Evolutionary conservation across 2,888 invertebrate species (phyloP).

Genomic region (Drosophila formosana): DNA sequence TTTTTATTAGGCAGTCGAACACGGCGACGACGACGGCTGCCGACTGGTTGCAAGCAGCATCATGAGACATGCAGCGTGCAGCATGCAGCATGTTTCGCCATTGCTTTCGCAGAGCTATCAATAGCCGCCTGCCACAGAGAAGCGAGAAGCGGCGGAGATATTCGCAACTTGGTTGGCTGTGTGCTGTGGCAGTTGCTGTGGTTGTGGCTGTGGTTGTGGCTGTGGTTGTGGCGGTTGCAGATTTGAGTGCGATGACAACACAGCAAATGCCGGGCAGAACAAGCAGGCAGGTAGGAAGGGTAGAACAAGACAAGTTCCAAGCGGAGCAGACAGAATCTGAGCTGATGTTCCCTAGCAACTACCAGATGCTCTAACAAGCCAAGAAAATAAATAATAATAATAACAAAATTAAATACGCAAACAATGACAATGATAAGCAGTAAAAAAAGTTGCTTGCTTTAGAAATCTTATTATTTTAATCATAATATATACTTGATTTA

Average conservation of each 20-base stretch:
- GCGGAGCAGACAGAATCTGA: neutral
- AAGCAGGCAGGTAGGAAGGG: constrained; percentile 44
- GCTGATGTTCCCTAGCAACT: constrained; percentile 7
- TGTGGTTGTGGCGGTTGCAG: constrained; percentile 57
- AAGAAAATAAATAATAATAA: neutral
- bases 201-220: constrained; percentile 5
- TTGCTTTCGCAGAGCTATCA: constrained; percentile 25
- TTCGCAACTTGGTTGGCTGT: constrained; percentile 11
- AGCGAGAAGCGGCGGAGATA: constrained; percentile 15
- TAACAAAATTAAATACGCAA: neutral
- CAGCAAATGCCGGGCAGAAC: constrained; percentile 37
- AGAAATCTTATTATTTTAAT: neutral
- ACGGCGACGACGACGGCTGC: constrained; percentile 21
- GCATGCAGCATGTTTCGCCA: constrained; percentile 19
- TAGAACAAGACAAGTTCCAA: constrained; percentile 46
- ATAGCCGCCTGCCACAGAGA: constrained; percentile 16
- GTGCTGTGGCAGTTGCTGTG: neutral
- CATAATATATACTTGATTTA: neutral
- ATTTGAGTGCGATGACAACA: constrained; percentile 67
- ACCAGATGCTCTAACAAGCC: constrained; percentile 31
- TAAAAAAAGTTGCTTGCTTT: neutral
- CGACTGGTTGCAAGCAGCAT: constrained; percentile 43
- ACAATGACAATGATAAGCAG: neutral
- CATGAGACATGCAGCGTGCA: constrained; percentile 12
- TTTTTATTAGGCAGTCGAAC: constrained; percentile 34